Base-by-base conservation (phyloP, 1,140 invertebrate genomes). In the Aphelinus atriplicis region DNA sequence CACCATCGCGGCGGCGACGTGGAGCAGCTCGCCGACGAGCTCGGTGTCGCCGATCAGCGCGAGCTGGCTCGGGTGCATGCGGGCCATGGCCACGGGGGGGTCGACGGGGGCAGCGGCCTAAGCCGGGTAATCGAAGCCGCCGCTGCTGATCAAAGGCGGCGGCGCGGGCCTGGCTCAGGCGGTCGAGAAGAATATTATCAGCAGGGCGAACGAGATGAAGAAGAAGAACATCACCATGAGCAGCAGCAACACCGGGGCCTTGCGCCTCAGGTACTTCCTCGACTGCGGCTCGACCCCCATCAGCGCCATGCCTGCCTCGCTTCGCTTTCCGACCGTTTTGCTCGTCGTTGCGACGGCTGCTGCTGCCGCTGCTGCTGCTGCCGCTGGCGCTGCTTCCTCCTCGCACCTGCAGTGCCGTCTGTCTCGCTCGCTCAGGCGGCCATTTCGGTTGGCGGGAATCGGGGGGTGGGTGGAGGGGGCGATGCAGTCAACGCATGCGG, bases 11-110 rank as follows among this genome's bases (percentile, higher is more conserved):
- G 70, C 76, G 10, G 79, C 80, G 48, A 83, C 76, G 74, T 84
- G 80, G 45, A 85, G 72, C 48, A 85, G 77, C n/a, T 84, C 80
- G 47, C 79, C 79, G 58, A 80, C 80, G 61, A 84, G 67, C 62
- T 84, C 78, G 43, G 80, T 77, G 51, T 85, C 80, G 57, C 80
- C 80, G 68, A 84, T 63, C 56, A 83, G 81, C 75, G 82, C 80
- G 56, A 84, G 75, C 70, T 84, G 79, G 70, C 71, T 81, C 60
- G 80, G 62, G 58, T 78, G 80, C 83, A 84, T 85, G 10, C 77
- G 26, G 26, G 26, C 26, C 26, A 26, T 26, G 51, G 45, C 2
- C 55, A 57, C 2, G 3, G 9, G 46, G 42, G 3, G 42, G 26
- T 64, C 60, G 61, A 46, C 58, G 61, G 55, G 3, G 47, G 48